phyloP scores from a whole-genome alignment of 2,113 vertebrate genomes.

The Strix uralensis region DNA sequence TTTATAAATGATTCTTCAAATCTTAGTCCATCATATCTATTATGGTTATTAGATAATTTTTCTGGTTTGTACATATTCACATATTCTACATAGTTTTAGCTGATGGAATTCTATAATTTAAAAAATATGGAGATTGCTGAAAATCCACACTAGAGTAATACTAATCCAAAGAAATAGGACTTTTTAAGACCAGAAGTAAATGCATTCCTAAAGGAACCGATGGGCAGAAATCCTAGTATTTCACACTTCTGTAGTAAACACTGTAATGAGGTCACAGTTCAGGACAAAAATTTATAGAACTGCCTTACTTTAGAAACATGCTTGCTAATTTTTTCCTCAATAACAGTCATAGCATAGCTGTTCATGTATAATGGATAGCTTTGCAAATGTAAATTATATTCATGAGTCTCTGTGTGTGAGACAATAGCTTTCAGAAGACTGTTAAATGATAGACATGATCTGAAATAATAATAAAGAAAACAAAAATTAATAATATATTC shows the following conservation, averaged over 20 bases:
- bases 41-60: not conserved
- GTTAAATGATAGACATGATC: not conserved
- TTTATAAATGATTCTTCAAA: not conserved
- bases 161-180: not conserved
- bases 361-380: not conserved
- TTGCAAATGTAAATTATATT: not conserved
- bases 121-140: not conserved
- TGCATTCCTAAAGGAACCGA: not conserved
- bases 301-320: not conserved
- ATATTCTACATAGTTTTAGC: not conserved
- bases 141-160: not conserved
- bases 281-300: conserved; percentile 22
- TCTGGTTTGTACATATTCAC: not conserved
- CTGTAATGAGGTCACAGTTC: not conserved
- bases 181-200: not conserved
- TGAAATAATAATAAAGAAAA: not conserved
- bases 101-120: not conserved
- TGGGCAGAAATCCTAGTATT: not conserved
- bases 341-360: not conserved
- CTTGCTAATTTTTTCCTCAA: not conserved
- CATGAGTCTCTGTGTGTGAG: not conserved
- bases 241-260: not conserved
- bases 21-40: not conserved
- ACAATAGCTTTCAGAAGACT: not conserved
- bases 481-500: not conserved